Percentiles rank a stretch among this genome's conserved stretches.
phyloP scores from a whole-genome alignment of 1,140 invertebrate genomes.

The Eumeta japonica region DNA sequence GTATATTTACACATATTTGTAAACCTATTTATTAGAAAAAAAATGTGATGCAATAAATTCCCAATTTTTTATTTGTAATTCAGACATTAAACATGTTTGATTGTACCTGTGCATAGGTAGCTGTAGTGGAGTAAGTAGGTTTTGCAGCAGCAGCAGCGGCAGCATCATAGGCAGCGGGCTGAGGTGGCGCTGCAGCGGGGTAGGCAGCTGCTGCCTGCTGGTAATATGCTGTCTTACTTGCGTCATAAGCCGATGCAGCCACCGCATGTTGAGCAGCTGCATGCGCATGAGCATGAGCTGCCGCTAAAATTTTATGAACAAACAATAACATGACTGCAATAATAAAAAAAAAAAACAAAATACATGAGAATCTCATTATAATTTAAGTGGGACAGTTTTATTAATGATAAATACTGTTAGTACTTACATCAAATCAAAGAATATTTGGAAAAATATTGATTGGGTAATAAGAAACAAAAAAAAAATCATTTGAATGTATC shows the following conservation, averaged over 20 bases:
- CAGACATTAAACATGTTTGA: background rate
- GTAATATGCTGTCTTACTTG: constrained; percentile 66
- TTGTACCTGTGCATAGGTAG: constrained; percentile 63
- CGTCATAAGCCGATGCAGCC: constrained; percentile 54
- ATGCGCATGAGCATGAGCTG: constrained; percentile 54
- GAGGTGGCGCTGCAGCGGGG: constrained; percentile 65
- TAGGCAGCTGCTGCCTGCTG: constrained; percentile 72
- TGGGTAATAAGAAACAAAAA: no score
- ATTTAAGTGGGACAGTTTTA: background rate
- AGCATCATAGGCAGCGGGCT: constrained; percentile 55
- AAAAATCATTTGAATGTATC: no score
- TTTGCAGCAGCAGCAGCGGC: constrained; percentile 64
- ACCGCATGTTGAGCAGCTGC: constrained; percentile 56
- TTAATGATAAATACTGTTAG: background rate
- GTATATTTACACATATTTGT: no score
- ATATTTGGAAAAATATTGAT: background rate
- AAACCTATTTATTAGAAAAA: no score
- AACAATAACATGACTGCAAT: background rate
- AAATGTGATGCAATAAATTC: no score
- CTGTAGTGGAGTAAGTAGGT: constrained; percentile 66
- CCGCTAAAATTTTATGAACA: no score
- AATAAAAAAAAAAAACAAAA: background rate
- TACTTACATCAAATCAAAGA: background rate
- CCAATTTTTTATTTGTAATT: no score
- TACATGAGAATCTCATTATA: background rate